These are phyloP conservation scores for Limonius californicus DNA, from an alignment of 1,140 invertebrate species.

Conservation along the genomic window DNA sequence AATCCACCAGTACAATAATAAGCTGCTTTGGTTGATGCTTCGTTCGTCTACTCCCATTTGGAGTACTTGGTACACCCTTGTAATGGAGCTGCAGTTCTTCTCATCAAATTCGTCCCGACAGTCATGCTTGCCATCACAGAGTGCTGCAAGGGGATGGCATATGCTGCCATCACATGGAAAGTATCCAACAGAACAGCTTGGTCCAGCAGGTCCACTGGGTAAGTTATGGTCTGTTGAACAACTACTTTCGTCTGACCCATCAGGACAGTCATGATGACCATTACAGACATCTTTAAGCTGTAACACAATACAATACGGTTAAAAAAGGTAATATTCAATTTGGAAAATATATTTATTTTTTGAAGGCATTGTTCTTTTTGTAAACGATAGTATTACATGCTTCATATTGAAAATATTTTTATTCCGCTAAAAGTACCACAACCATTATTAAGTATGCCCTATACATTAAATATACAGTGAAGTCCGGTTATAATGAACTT, in stretches of 20 bases:
- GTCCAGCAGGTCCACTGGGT: slow-evolving; percentile 42
- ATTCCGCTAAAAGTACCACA: too few relatives aligned
- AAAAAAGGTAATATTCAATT: background rate
- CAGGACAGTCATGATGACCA: slow-evolving; percentile 67
- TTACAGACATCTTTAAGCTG: slow-evolving; percentile 60
- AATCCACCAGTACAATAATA: slow-evolving; percentile 58
- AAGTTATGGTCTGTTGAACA: slow-evolving; percentile 46
- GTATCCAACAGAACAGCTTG: slow-evolving; percentile 53
- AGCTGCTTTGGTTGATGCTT: slow-evolving; percentile 49
- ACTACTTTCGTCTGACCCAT: slow-evolving; percentile 65
- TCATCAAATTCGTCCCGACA: slow-evolving; percentile 75
- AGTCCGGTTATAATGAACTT: too few relatives aligned
- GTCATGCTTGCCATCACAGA: slow-evolving; percentile 65
- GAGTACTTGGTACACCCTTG: slow-evolving; percentile 53
- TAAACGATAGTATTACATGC: too few relatives aligned
- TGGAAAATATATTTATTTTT: too few relatives aligned
- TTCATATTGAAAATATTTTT: too few relatives aligned
- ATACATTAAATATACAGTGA: too few relatives aligned
- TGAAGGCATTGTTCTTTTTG: too few relatives aligned
- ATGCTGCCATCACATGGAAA: slow-evolving; percentile 61
- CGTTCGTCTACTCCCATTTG: slow-evolving; percentile 54
- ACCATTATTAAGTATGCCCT: too few relatives aligned
- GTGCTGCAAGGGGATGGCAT: slow-evolving; percentile 55
- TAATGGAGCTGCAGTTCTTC: slow-evolving; percentile 53
- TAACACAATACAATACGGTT: background rate